These are phyloP conservation scores for Camelus dromedarius DNA, from an alignment of 2,113 vertebrate genomes.

Conservation along the genomic window DNA sequence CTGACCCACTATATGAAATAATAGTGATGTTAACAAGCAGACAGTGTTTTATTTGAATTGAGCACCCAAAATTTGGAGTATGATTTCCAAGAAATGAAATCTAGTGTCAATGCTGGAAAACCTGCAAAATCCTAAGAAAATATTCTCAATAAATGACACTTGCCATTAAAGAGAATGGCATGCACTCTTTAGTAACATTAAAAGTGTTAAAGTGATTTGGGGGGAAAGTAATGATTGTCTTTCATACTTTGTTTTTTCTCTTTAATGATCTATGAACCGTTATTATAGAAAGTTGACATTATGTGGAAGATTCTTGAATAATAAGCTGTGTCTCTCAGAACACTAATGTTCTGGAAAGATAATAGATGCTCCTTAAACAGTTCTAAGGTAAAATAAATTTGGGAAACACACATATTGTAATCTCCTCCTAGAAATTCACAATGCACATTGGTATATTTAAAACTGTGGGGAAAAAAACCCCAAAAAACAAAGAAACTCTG, in stretches of 20 bases:
- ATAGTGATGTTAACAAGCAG: neutral
- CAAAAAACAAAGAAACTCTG: neutral
- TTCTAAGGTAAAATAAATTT: constrained; percentile 37
- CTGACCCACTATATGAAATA: neutral
- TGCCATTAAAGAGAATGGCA: neutral
- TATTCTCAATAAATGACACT: constrained; percentile 50
- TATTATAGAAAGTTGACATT: constrained; percentile 53
- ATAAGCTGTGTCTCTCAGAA: neutral
- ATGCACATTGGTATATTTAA: neutral
- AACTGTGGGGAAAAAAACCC: no score
- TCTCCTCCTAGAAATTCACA: neutral
- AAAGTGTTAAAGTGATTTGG: constrained; percentile 10
- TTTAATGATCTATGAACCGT: constrained; percentile 43
- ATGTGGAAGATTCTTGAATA: neutral
- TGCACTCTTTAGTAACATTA: constrained; percentile 51
- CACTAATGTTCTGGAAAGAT: neutral
- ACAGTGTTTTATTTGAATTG: constrained; percentile 2
- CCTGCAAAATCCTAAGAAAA: constrained; percentile 54
- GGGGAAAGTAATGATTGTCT: constrained; percentile 46
- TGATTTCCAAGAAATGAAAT: constrained; percentile 61
- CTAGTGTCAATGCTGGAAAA: constrained; percentile 2
- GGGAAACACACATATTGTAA: neutral
- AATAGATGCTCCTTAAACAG: neutral
- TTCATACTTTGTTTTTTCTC: constrained; percentile 54
- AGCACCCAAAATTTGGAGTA: constrained; percentile 39